Conservation (phyloP, 2,113 vertebrate species). For the Chelonoidis abingdonii region DNA sequence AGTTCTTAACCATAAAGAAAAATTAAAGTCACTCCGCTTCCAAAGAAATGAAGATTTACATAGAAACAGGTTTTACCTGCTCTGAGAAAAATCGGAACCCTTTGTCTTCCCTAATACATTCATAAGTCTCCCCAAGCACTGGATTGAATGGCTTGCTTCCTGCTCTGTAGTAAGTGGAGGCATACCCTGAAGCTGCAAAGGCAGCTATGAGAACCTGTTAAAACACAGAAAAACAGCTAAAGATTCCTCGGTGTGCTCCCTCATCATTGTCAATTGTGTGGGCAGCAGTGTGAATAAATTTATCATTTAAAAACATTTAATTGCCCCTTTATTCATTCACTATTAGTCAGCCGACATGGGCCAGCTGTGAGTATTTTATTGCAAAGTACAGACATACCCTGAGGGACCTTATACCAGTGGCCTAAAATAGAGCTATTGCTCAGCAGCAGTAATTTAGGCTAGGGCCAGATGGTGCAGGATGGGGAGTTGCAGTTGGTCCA, state of each 20-base stretch:
- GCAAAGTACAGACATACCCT: too few species aligned
- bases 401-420: too few species aligned
- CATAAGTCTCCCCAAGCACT: conserved; percentile 96
- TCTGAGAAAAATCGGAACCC: conserved; percentile 98
- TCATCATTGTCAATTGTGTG: background rate
- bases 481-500: too few species aligned
- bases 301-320: background rate
- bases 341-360: background rate
- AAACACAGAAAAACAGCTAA: conserved; percentile 48
- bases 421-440: too few species aligned
- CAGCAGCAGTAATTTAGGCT: too few species aligned
- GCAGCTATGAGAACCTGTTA: conserved; percentile 94
- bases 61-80: conserved; percentile 83
- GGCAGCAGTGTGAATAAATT: background rate
- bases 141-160: conserved; percentile 99
- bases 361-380: too few species aligned
- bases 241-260: background rate
- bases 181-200: conserved; percentile 97
- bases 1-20: background rate
- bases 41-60: background rate
- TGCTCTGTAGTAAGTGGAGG: conserved; percentile 97
- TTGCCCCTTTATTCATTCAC: background rate
- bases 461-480: too few species aligned
- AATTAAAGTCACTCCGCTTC: background rate
- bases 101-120: conserved; percentile 98